phyloP scores from a whole-genome alignment of 2,888 invertebrate genomes.

The Leptopilina drosophilae region DNA sequence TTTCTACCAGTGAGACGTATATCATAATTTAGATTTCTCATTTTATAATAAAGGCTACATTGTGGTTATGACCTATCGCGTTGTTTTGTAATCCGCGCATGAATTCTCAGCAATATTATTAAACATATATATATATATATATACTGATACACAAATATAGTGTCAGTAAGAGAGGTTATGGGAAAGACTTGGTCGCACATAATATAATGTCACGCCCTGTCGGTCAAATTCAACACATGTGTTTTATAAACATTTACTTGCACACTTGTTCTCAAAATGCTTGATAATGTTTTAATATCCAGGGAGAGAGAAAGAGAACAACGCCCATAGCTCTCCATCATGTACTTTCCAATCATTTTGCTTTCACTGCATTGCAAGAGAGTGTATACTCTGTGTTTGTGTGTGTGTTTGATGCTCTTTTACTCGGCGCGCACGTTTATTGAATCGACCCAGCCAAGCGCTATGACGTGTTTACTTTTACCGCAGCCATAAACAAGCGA shows the following conservation, averaged over 20 bases:
- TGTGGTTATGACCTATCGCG: slow-evolving; percentile 27
- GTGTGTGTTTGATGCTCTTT: slow-evolving; percentile 4
- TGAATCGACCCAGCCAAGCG: slow-evolving; percentile 1
- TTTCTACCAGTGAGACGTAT: slow-evolving; percentile 24
- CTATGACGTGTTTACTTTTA: slow-evolving; percentile 23
- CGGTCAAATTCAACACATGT: slow-evolving; percentile 16
- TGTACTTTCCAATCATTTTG: slow-evolving; percentile 30
- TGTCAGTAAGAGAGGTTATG: slow-evolving; percentile 55
- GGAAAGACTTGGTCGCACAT: slow-evolving; percentile 17
- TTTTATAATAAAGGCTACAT: slow-evolving; percentile 34
- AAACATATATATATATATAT: not conserved
- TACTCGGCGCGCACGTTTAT: not conserved
- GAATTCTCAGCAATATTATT: slow-evolving; percentile 20
- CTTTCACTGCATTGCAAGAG: slow-evolving; percentile 8
- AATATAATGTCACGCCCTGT: slow-evolving; percentile 36
- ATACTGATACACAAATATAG: not conserved
- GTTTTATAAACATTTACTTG: slow-evolving; percentile 15
- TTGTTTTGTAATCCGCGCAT: slow-evolving; percentile 21
- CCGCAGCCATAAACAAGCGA: slow-evolving; percentile 14
- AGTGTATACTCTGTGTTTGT: not conserved
- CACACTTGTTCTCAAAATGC: not conserved
- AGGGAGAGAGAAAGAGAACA: not conserved
- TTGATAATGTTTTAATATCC: slow-evolving; percentile 10
- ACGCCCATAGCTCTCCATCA: not conserved
- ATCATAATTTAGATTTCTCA: slow-evolving; percentile 33